Evolutionary conservation across 2,888 invertebrate species (phyloP).

Genomic region (Hartigia nigra): DNA sequence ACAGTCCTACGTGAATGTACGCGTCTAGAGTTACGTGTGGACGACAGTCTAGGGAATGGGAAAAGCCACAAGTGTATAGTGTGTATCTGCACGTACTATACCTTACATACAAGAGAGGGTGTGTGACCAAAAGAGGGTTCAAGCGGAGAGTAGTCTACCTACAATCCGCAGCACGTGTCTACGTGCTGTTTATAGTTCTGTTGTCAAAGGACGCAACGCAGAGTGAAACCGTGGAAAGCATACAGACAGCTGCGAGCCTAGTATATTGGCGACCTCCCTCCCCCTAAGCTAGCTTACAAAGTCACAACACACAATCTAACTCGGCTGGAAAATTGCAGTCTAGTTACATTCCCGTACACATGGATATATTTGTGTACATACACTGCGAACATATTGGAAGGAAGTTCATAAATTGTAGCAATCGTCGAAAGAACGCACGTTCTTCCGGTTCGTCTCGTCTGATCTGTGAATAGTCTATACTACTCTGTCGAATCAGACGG

Average conservation of each 20-base stretch:
- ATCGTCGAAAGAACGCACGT: neutral
- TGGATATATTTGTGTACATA: neutral
- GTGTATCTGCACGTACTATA: neutral
- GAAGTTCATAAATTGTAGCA: neutral
- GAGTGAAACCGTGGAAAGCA: conserved; percentile 47
- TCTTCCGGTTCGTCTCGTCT: neutral
- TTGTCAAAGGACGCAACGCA: conserved; percentile 52
- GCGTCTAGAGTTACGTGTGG: neutral
- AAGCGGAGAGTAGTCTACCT: conserved; percentile 28
- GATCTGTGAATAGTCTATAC: neutral
- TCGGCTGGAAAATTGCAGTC: conserved; percentile 19
- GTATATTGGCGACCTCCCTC: conserved; percentile 15
- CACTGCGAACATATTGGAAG: neutral
- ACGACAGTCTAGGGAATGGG: neutral
- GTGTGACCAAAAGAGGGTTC: neutral
- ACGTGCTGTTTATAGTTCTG: conserved; percentile 49
- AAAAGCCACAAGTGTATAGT: neutral
- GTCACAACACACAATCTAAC: conserved; percentile 1
- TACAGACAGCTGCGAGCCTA: conserved; percentile 55
- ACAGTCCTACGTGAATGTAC: neutral
- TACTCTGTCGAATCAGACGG: neutral
- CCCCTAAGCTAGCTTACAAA: neutral
- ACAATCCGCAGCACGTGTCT: conserved; percentile 33
- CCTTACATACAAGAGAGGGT: neutral
- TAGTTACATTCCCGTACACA: neutral